Conservation (phyloP, 1,140 invertebrate genomes). For the Liolophura sinensis region DNA sequence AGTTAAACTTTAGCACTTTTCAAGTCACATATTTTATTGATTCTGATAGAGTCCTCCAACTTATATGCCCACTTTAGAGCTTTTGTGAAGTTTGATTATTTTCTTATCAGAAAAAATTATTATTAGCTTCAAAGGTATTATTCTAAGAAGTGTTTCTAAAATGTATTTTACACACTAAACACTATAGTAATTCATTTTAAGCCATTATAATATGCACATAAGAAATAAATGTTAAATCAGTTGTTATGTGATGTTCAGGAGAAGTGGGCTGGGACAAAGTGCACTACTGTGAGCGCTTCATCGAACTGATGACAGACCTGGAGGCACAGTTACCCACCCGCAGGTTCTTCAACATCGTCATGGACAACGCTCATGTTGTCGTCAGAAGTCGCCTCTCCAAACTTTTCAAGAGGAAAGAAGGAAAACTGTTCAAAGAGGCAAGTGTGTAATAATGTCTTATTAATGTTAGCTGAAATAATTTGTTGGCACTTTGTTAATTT, state of each 20-base stretch:
- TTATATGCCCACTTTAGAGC: too few species aligned
- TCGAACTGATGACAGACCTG: constrained; percentile 95
- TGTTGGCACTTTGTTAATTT: neutral
- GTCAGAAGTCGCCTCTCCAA: constrained; percentile 84
- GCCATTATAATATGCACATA: too few species aligned
- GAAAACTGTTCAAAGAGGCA: constrained; percentile 89
- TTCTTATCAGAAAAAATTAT: too few species aligned
- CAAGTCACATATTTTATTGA: too few species aligned
- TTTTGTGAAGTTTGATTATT: too few species aligned
- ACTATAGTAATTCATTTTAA: too few species aligned
- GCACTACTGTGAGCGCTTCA: constrained; percentile 91
- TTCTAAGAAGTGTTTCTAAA: too few species aligned
- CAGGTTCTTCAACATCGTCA: constrained; percentile 93
- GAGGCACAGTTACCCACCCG: constrained; percentile 93
- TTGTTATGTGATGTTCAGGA: constrained; percentile 47
- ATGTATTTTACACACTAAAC: too few species aligned
- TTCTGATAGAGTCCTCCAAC: too few species aligned
- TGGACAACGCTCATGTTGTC: constrained; percentile 94
- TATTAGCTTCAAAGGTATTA: too few species aligned
- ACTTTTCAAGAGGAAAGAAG: constrained; percentile 77
- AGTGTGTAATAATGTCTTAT: constrained; percentile 44
- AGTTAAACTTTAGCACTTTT: too few species aligned
- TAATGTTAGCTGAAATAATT: neutral
- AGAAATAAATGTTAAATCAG: too few species aligned
- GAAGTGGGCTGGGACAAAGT: constrained; percentile 67